phyloP scores from a whole-genome alignment of 2,888 invertebrate species.

The Palloptera scutellata region DNA sequence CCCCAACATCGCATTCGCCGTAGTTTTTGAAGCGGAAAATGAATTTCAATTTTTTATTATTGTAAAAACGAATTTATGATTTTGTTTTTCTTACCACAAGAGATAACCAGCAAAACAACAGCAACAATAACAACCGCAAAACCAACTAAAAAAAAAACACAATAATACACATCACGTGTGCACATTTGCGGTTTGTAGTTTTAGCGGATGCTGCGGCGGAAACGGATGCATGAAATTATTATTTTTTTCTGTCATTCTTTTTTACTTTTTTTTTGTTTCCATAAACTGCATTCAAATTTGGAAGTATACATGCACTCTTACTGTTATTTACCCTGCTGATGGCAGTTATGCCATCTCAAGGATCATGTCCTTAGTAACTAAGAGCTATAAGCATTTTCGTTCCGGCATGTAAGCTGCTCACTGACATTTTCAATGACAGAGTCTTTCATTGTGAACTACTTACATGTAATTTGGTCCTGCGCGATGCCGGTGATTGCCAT shows the following conservation, averaged over 20 bases:
- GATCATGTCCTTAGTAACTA: too few species aligned
- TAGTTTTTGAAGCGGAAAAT: conserved; percentile 8
- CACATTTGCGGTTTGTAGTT: not conserved
- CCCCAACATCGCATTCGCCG: not conserved
- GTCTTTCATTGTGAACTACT: too few species aligned
- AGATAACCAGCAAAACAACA: not conserved
- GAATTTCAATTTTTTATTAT: conserved; percentile 21
- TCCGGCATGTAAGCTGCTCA: too few species aligned
- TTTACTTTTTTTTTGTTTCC: too few species aligned
- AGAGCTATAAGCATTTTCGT: too few species aligned
- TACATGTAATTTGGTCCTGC: too few species aligned
- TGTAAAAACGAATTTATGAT: conserved; percentile 25
- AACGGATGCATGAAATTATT: conserved; percentile 56
- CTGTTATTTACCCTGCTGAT: too few species aligned
- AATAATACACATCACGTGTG: not conserved
- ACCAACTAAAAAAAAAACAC: not conserved
- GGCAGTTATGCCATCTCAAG: too few species aligned
- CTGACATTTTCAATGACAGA: too few species aligned
- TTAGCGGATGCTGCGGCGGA: conserved; percentile 38
- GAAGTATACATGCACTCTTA: too few species aligned
- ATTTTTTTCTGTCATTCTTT: conserved; percentile 36
- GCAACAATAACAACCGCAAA: conserved; percentile 40
- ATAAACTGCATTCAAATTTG: too few species aligned
- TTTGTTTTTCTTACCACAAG: conserved; percentile 19
- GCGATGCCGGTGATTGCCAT: too few species aligned